These are phyloP conservation scores for Lycaon pictus DNA, from an alignment of 2,113 vertebrate species.

Conservation along the genomic window DNA sequence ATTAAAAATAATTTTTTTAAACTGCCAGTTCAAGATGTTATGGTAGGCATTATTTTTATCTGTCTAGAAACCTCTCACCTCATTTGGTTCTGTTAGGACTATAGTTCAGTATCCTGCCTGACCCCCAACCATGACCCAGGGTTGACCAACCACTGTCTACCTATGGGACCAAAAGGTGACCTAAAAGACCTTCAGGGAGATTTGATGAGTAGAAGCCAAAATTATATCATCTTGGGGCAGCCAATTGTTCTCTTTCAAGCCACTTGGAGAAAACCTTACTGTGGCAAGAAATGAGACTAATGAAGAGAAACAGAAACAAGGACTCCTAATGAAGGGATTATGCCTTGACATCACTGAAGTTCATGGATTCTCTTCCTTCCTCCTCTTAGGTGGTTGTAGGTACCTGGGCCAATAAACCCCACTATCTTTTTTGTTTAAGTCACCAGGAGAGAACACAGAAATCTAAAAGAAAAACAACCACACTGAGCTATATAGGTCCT, in stretches of 20 bases:
- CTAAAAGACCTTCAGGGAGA: not conserved
- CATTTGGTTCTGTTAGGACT: not conserved
- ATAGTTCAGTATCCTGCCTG: not conserved
- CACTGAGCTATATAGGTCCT: not conserved
- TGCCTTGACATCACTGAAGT: not conserved
- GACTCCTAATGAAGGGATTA: not conserved
- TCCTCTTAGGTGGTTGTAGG: not conserved
- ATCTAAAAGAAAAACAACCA: slow-evolving; percentile 1
- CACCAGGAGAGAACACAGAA: not conserved
- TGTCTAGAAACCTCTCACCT: not conserved
- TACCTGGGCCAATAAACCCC: not conserved
- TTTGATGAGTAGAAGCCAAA: not conserved
- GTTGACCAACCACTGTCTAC: not conserved
- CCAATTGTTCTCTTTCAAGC: not conserved
- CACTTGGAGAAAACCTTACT: not conserved
- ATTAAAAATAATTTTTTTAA: not conserved
- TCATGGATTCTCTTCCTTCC: not conserved
- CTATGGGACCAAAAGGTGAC: not conserved
- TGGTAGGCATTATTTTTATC: not conserved
- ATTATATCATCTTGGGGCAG: not conserved
- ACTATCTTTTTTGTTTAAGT: not conserved
- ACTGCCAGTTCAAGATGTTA: not conserved
- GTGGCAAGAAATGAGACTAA: not conserved
- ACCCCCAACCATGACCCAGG: not conserved
- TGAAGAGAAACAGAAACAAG: not conserved